phyloP scores from a whole-genome alignment of 2,888 invertebrate genomes.

The Tholera decimalis region DNA sequence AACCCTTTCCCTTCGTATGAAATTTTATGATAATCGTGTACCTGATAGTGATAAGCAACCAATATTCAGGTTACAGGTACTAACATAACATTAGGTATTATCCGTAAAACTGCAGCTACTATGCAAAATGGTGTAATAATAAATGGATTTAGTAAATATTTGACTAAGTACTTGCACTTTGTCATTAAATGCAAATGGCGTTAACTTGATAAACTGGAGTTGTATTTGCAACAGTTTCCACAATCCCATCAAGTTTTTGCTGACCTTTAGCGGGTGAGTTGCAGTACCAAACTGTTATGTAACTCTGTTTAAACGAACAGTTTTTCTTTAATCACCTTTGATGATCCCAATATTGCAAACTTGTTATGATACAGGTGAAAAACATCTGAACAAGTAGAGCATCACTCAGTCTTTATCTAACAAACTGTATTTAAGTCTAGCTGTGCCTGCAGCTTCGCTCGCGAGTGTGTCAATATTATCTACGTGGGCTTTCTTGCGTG shows the following conservation, averaged over 20 bases:
- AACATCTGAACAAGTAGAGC: conserved; percentile 26
- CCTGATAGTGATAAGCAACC: conserved; percentile 25
- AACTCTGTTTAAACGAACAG: conserved; percentile 14
- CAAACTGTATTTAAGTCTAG: too few relatives aligned
- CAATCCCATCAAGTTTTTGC: conserved; percentile 24
- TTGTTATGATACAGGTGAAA: conserved; percentile 19
- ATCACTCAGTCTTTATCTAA: conserved; percentile 9
- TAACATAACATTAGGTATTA: conserved; percentile 9
- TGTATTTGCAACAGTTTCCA: conserved; percentile 33
- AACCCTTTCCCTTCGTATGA: conserved; percentile 15
- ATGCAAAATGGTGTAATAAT: conserved; percentile 10
- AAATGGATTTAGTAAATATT: conserved; percentile 22
- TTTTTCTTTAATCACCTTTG: conserved; percentile 23
- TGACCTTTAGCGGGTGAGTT: conserved; percentile 35
- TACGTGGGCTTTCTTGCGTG: too few relatives aligned
- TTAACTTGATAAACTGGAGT: conserved; percentile 34
- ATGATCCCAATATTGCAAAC: conserved; percentile 35
- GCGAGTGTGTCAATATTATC: too few relatives aligned
- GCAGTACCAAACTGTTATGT: conserved; percentile 10
- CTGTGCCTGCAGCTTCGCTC: too few relatives aligned
- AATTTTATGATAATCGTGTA: conserved; percentile 26
- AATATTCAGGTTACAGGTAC: conserved; percentile 16
- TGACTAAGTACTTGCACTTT: conserved; percentile 27
- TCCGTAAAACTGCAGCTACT: not conserved
- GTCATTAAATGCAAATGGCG: conserved; percentile 27